These are phyloP conservation scores for Epinephelus coioides DNA, from an alignment of 2,797 vertebrate genomes.

Conservation along the genomic window DNA sequence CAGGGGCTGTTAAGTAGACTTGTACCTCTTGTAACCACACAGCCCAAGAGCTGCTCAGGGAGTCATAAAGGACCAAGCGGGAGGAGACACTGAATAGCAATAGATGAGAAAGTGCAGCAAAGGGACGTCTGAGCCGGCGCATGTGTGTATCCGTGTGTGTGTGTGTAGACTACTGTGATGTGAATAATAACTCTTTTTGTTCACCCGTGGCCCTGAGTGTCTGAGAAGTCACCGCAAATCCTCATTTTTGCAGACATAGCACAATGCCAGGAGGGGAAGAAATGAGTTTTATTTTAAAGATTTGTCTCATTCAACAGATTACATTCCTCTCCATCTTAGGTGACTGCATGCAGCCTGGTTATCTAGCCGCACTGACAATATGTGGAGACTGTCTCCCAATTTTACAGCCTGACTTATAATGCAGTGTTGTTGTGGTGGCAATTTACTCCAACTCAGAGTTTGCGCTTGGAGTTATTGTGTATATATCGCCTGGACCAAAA, in stretches of 20 bases:
- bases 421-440: constrained; percentile 52
- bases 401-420: constrained; percentile 72
- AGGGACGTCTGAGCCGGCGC: constrained; percentile 39
- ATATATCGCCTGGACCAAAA: constrained; percentile 44
- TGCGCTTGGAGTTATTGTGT: constrained; percentile 58
- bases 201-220: constrained; percentile 75
- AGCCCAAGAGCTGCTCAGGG: constrained; percentile 60
- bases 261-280: constrained; percentile 68
- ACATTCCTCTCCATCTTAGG: constrained; percentile 75
- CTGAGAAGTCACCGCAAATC: constrained; percentile 76
- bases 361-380: constrained; percentile 66
- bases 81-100: constrained; percentile 71
- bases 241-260: constrained; percentile 84
- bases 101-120: constrained; percentile 61
- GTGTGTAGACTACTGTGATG: constrained; percentile 63
- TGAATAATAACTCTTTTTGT: constrained; percentile 83
- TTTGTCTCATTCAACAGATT: constrained; percentile 84
- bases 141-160: constrained; percentile 32
- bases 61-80: constrained; percentile 65
- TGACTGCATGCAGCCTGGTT: constrained; percentile 62
- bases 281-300: constrained; percentile 82
- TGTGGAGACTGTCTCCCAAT: constrained; percentile 53
- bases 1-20: constrained; percentile 61
- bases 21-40: constrained; percentile 65
- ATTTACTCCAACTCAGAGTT: constrained; percentile 62